Evolutionary conservation across 1,140 invertebrate species (phyloP).

Genomic region (Ruditapes philippinarum): DNA sequence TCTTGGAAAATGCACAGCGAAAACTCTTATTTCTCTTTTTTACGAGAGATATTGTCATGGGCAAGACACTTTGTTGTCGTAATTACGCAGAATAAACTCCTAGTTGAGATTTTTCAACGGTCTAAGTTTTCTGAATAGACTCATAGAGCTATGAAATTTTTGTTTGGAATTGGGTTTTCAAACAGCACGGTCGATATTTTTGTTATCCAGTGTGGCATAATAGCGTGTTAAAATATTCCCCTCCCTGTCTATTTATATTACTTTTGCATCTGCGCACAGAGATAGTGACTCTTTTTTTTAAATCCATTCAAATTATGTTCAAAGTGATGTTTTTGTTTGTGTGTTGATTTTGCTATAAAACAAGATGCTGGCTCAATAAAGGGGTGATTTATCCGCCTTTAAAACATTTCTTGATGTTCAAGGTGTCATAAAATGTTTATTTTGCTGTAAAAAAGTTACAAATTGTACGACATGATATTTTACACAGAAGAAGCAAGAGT

Average conservation of each 20-base stretch:
- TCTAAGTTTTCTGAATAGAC: constrained; percentile 55
- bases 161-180: constrained; percentile 61
- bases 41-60: constrained; percentile 24
- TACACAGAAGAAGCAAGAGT: neutral
- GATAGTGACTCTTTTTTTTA: neutral
- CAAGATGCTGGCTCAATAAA: neutral
- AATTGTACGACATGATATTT: neutral
- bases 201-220: constrained; percentile 20
- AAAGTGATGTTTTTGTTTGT: neutral
- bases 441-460: neutral
- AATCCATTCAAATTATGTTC: neutral
- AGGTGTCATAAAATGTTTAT: neutral
- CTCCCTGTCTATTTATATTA: constrained; percentile 13
- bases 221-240: constrained; percentile 10
- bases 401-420: neutral
- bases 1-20: constrained; percentile 35
- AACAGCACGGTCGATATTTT: constrained; percentile 44
- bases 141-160: constrained; percentile 63
- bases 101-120: constrained; percentile 58
- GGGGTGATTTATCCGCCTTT: neutral
- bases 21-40: constrained; percentile 31
- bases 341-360: neutral
- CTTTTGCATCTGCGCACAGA: constrained; percentile 42
- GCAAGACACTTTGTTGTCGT: constrained; percentile 54
- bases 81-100: constrained; percentile 46